Evolutionary conservation across 2,113 vertebrate genomes (phyloP).

Genomic region (Anser cygnoides): DNA sequence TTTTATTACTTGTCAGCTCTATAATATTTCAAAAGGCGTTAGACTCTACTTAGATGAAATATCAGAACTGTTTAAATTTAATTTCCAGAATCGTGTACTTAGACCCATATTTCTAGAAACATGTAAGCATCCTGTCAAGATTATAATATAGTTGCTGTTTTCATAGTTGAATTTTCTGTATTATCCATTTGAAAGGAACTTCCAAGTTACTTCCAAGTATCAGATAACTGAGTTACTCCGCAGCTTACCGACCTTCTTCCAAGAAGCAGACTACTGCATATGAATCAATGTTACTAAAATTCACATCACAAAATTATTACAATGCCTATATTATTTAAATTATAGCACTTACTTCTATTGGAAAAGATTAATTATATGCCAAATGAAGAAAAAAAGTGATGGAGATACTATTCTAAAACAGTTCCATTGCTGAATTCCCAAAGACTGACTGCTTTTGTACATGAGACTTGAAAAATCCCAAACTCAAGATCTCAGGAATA

Average conservation of each 20-base stretch:
- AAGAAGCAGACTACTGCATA: not conserved
- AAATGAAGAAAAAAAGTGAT: not conserved
- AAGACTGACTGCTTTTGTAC: not conserved
- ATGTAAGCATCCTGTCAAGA: not conserved
- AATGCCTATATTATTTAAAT: not conserved
- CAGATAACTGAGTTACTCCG: not conserved
- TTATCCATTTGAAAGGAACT: not conserved
- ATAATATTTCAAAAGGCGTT: not conserved
- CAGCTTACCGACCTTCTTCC: not conserved
- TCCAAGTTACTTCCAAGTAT: not conserved
- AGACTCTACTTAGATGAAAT: not conserved
- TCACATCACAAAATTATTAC: not conserved
- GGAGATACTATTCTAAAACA: not conserved
- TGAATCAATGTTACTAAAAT: not conserved
- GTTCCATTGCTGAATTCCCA: not conserved
- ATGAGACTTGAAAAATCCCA: not conserved
- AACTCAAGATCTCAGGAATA: not conserved
- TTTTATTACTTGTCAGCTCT: not conserved
- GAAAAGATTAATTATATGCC: not conserved
- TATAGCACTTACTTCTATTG: not conserved
- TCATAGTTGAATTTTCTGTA: not conserved
- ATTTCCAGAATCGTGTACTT: not conserved
- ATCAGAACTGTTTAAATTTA: not conserved
- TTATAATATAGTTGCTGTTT: not conserved
- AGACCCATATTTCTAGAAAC: not conserved